These are phyloP conservation scores for Melanotaenia duboulayi DNA, from an alignment of 2,113 vertebrate genomes.

Conservation along the genomic window DNA sequence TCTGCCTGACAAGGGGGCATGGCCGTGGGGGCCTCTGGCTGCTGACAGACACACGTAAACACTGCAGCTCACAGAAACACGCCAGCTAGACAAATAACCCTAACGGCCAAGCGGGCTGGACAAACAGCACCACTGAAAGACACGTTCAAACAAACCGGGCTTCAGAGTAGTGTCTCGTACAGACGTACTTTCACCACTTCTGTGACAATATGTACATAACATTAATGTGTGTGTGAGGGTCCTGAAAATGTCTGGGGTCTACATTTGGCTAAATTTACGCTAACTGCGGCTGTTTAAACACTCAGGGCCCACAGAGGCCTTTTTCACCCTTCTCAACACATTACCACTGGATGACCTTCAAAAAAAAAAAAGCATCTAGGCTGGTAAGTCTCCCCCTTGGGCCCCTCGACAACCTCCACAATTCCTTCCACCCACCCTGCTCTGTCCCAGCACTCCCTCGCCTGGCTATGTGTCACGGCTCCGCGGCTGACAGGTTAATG, in stretches of 20 bases:
- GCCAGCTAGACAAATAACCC: slow-evolving; percentile 66
- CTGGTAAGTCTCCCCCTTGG: slow-evolving; percentile 56
- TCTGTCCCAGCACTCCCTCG: slow-evolving; percentile 52
- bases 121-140: slow-evolving; percentile 68
- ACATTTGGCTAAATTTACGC: slow-evolving; percentile 69
- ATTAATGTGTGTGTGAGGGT: slow-evolving; percentile 30
- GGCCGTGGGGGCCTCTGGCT: slow-evolving; percentile 32
- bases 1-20: slow-evolving; percentile 41
- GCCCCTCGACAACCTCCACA: slow-evolving; percentile 41
- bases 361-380: slow-evolving; percentile 75
- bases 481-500: slow-evolving; percentile 85
- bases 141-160: slow-evolving; percentile 67
- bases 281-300: slow-evolving; percentile 77
- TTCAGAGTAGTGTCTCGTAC: slow-evolving; percentile 29
- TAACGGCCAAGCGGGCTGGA: slow-evolving; percentile 37
- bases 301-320: slow-evolving; percentile 54
- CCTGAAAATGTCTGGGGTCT: slow-evolving; percentile 53
- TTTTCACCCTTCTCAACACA: slow-evolving; percentile 74
- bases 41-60: slow-evolving; percentile 80
- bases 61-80: slow-evolving; percentile 58
- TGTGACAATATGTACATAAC: slow-evolving; percentile 37
- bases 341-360: slow-evolving; percentile 72
- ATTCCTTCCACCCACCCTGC: slow-evolving; percentile 48
- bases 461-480: slow-evolving; percentile 67
- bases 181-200: slow-evolving; percentile 39